phyloP scores from a whole-genome alignment of 2,113 vertebrate genomes.

The Paradisaea rubra region DNA sequence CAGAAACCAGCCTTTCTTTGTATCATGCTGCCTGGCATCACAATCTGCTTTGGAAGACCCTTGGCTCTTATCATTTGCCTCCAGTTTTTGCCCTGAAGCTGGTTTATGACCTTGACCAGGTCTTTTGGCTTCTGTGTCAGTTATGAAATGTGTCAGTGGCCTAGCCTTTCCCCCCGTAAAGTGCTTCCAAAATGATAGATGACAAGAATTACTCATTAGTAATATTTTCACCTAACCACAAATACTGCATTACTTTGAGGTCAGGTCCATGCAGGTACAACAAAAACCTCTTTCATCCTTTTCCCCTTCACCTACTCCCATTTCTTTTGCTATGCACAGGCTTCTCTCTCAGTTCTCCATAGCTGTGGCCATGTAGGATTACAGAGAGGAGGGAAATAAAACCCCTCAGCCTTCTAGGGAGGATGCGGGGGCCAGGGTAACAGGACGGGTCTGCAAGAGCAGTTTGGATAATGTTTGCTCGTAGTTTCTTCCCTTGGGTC shows the following conservation, averaged over 20 bases:
- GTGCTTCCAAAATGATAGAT: not conserved
- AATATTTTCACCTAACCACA: not conserved
- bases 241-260: not conserved
- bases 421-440: accelerated
- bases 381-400: not conserved
- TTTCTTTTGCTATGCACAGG: not conserved
- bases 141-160: not conserved
- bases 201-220: not conserved
- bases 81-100: not conserved
- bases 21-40: not conserved
- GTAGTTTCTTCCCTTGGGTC: not conserved
- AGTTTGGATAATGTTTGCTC: not conserved
- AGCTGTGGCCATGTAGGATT: not conserved
- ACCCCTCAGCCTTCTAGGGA: not conserved
- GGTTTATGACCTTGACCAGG: not conserved
- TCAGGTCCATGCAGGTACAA: not conserved
- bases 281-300: not conserved
- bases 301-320: not conserved
- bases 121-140: not conserved
- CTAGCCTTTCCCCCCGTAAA: not conserved
- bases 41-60: not conserved
- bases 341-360: not conserved
- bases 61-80: not conserved
- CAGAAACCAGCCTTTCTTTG: not conserved
- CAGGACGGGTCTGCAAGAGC: not conserved